Percentiles rank a stretch among this genome's conserved stretches.
These are phyloP conservation scores for Gandaritis pyraliata DNA, from an alignment of 2,888 invertebrate genomes.

Conservation along the genomic window DNA sequence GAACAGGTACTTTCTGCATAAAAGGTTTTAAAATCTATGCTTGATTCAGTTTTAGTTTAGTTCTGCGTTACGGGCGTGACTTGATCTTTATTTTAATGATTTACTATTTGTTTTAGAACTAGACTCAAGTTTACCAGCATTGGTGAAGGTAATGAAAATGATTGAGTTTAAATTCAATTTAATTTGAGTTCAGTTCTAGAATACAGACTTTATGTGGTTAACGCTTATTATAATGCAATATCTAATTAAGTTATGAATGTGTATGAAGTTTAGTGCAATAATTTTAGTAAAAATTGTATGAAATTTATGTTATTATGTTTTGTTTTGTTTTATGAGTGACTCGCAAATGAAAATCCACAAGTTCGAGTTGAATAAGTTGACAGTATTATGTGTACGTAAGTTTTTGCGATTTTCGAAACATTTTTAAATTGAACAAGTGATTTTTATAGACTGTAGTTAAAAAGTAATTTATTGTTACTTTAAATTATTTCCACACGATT, in stretches of 20 bases:
- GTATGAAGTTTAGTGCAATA: constrained; percentile 81
- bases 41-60: constrained; percentile 1
- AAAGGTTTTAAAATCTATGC: neutral
- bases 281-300: constrained; percentile 81
- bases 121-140: too few relatives aligned
- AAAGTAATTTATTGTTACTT: constrained; percentile 82
- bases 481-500: constrained; percentile 78
- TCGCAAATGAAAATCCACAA: constrained; percentile 65
- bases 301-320: constrained; percentile 80
- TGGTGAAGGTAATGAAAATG: too few relatives aligned
- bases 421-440: constrained; percentile 68
- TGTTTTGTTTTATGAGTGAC: constrained; percentile 68
- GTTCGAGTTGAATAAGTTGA: constrained; percentile 69
- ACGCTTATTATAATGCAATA: constrained; percentile 75
- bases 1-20: neutral
- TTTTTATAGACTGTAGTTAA: constrained; percentile 76
- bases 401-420: constrained; percentile 50
- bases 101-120: neutral
- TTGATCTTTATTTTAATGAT: constrained; percentile 71
- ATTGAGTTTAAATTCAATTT: neutral
- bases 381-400: constrained; percentile 82
- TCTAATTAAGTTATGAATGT: constrained; percentile 81
- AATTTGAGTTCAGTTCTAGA: neutral
- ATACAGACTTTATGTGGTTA: constrained; percentile 60
- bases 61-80: constrained; percentile 44